Evolutionary conservation across 2,797 vertebrate species (phyloP), one percentile per base, ranked within the genome.

Genomic region (Myotis myotis): DNA sequence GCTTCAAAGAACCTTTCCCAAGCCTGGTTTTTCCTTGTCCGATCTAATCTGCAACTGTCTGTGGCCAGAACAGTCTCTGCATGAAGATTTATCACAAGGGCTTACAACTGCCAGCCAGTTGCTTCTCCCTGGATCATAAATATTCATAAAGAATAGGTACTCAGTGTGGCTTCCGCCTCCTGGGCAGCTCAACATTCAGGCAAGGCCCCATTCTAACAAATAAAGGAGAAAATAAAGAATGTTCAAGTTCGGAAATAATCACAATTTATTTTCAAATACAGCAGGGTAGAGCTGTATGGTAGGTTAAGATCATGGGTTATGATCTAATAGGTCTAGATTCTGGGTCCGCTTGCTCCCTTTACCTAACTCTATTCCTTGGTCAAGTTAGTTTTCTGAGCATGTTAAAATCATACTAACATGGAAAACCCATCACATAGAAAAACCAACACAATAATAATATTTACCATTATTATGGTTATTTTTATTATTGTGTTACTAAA

Each of bases 1-100:
- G 79, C 30, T 96, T 98, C 93, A 96, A 97, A 96, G 78, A 90
- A 96, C 79, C 93, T 94, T 98, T 96, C 85, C 88, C 81, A 66
- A 83, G 90, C 93, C 96, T 10, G 28, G 2, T 68, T 95, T 97
- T 96, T 84, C 78, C 89, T 93, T 68, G 3, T 94, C 78, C 19
- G 70, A 97, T 95, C 83, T 76, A 97, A 96, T 90, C 93, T 96
- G 78, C 47, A 82, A 3, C 60, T 96, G 30, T 79, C 49, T 36
- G 68, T 78, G 13, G 38, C 11, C 66, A 94, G 66, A 79, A 87
- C 72, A 74, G 1, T 0, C 20, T 74, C 16, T 11, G 82, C 68
- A 3, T 86, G 92, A 86, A 92, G 95, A 28, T 95, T 97, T 96
- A 70, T 96, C 93, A 64, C 36, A n/a, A 84, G 93, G 76, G 51